These are phyloP conservation scores for Oreochromis aureus DNA, from an alignment of 2,113 vertebrate genomes.

Conservation along the genomic window DNA sequence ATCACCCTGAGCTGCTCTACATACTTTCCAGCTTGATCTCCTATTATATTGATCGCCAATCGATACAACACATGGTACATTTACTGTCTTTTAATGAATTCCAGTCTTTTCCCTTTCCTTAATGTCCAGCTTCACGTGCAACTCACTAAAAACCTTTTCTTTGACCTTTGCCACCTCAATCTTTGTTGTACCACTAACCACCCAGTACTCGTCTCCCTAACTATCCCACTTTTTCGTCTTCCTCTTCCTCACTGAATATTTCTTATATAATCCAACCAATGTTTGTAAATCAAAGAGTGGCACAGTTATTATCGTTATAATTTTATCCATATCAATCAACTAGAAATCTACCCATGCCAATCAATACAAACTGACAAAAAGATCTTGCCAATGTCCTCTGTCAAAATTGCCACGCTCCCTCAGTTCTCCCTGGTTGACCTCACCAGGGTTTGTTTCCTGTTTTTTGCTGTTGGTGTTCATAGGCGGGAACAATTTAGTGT, in stretches of 20 bases:
- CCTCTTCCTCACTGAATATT: rapidly evolving
- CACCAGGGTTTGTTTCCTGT: neutral
- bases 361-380: neutral
- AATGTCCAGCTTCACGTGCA: neutral
- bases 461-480: neutral
- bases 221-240: neutral
- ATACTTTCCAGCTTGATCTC: neutral
- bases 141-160: neutral
- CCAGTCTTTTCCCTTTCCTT: neutral
- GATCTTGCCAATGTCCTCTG: conserved; percentile 65
- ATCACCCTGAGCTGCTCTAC: neutral
- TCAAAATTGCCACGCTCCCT: neutral
- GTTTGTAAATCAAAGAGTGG: neutral
- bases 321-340: neutral
- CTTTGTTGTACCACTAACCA: neutral
- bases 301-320: neutral
- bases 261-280: neutral
- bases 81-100: neutral
- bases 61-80: rapidly evolving
- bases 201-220: neutral
- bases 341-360: neutral
- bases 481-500: neutral
- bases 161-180: neutral
- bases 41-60: neutral
- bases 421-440: neutral